Evolutionary conservation across 2,888 invertebrate species (phyloP), one percentile per base, ranked within the genome.

Genomic region (Eulithis testata): DNA sequence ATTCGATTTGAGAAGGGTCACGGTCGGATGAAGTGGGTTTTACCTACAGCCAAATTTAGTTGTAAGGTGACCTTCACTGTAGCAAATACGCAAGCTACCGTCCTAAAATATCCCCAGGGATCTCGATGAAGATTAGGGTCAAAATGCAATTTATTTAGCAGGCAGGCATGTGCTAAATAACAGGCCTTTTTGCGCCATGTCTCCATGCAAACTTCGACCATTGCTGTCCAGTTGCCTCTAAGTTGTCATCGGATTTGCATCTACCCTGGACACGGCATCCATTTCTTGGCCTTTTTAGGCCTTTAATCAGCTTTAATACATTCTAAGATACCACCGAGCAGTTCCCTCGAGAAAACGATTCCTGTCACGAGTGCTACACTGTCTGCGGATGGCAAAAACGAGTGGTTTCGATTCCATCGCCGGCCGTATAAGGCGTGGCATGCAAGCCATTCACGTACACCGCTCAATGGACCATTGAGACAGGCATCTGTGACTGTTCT

Each of bases 291-390:
- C 8, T 40, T 40, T 40, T 40, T 40, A 40, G 8, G 8, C 8
- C 31, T 36, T 51, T 51, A 47, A 47, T 14, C 47, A 47, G 12
- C 47, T 8, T 47, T 14, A 1, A 14, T 47, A 47, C 47, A 47
- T 47, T 47, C 47, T 47, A 47, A 47, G 47, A n/a, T 12, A 11
- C 9, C 47, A 6, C 12, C 14, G 44, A 45, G 7, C 49, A 8
- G 52, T 63, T 63, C 63, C 53, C 53, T 63, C 40, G 63, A 40
- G 63, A 63, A 63, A 63, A 53, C 14, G 21, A 54, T 63, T 53
- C 58, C 27, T 49, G 27, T 63, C 58, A 27, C 62, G 44, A 56
- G 57, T 37, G 5, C 14, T 14, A 45, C 12, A 36, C 5, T n/a
- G 51, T 14, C 31, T n/a, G 14, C 14, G 21, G 21, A 14, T 40